These are phyloP conservation scores for Pionites leucogaster DNA, from an alignment of 2,113 vertebrate species.

Conservation along the genomic window DNA sequence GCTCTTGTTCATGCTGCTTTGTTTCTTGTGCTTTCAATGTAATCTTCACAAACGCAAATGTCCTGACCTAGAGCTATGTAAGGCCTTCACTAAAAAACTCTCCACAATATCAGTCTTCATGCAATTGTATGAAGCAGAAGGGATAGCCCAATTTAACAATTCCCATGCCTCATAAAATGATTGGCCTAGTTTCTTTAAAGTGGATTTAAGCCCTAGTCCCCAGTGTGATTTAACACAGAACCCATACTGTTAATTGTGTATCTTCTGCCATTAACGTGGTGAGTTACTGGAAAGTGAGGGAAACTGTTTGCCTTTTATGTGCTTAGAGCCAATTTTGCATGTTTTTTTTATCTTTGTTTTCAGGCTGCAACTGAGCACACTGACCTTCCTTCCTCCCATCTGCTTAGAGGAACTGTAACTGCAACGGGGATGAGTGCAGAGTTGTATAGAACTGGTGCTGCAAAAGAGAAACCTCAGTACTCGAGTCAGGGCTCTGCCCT, in stretches of 20 bases:
- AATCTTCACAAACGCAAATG: constrained; percentile 62
- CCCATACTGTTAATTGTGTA: constrained; percentile 16
- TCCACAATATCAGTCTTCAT: constrained; percentile 4
- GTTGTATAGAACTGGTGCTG: background rate
- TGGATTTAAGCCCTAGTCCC: constrained; percentile 33
- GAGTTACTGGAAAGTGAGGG: constrained; percentile 6
- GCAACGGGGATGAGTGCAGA: background rate
- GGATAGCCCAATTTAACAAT: constrained; percentile 39
- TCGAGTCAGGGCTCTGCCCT: accelerated
- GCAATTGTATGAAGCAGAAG: constrained; percentile 24
- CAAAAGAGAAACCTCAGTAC: background rate
- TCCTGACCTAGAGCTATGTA: constrained; percentile 38
- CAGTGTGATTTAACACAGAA: constrained; percentile 3
- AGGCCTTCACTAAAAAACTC: constrained; percentile 47
- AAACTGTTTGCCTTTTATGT: background rate
- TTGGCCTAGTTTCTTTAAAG: constrained; percentile 58
- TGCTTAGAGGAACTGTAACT: background rate
- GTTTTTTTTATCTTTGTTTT: background rate
- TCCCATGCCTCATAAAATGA: constrained; percentile 45
- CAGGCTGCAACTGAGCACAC: background rate
- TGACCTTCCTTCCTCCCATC: background rate
- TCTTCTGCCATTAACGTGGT: background rate
- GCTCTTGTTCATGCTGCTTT: constrained; percentile 13
- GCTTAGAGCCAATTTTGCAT: background rate
- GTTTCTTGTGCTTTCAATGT: constrained; percentile 18